phyloP scores from a whole-genome alignment of 2,797 vertebrate species.

The Sebastes hubbsi region DNA sequence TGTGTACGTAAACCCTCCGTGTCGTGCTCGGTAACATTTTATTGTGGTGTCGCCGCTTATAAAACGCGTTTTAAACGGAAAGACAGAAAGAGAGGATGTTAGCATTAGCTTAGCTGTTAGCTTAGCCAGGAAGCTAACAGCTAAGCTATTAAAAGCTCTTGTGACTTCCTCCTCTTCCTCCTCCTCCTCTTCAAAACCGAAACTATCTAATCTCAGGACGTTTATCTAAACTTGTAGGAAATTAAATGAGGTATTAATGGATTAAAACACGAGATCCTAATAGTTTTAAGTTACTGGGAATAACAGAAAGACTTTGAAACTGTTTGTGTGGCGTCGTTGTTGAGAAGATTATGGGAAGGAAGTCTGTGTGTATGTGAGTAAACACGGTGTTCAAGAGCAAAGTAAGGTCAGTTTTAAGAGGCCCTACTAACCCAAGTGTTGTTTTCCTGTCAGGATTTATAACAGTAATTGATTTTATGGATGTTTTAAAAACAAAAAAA shows the following conservation, averaged over 20 bases:
- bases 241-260: accelerated
- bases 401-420: neutral
- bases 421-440: neutral
- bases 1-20: accelerated
- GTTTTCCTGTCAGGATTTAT: neutral
- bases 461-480: neutral
- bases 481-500: too few relatives aligned
- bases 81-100: constrained; percentile 39
- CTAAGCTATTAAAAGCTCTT: constrained; percentile 15
- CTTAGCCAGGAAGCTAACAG: constrained; percentile 35
- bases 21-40: neutral
- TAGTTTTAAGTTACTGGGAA: neutral
- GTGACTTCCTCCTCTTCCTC: neutral
- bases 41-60: constrained; percentile 8
- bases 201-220: neutral
- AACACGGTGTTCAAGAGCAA: constrained; percentile 8
- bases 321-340: constrained; percentile 60
- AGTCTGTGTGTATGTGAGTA: constrained; percentile 11
- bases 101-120: constrained; percentile 48
- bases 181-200: constrained; percentile 24
- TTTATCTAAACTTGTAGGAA: accelerated
- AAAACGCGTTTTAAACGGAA: constrained; percentile 14
- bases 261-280: accelerated
- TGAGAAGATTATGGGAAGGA: constrained; percentile 61
- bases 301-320: neutral